These are phyloP conservation scores for Ondatra zibethicus DNA, from an alignment of 2,113 vertebrate genomes.

Conservation along the genomic window DNA sequence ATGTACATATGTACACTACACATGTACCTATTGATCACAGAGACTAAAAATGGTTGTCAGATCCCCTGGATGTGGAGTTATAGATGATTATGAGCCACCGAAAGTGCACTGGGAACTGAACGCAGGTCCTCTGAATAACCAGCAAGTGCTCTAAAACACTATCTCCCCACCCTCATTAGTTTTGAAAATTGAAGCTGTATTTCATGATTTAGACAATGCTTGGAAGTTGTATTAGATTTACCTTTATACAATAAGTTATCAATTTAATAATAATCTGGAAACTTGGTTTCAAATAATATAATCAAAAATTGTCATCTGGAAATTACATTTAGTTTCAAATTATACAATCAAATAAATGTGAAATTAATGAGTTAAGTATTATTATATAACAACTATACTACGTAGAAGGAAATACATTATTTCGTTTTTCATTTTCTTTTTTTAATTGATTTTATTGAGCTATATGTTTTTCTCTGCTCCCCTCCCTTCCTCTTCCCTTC, in stretches of 20 bases:
- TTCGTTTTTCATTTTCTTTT: neutral
- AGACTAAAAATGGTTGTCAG: neutral
- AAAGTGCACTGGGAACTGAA: neutral
- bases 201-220: neutral
- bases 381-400: neutral
- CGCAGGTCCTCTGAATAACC: neutral
- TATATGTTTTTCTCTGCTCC: too few relatives aligned
- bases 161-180: neutral
- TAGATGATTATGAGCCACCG: neutral
- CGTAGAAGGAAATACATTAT: neutral
- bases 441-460: too few relatives aligned
- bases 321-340: neutral
- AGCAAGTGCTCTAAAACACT: neutral
- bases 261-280: neutral
- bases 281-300: neutral
- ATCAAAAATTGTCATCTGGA: neutral
- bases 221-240: neutral
- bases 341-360: neutral
- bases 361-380: conserved; percentile 28
- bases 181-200: neutral
- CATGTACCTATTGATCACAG: neutral
- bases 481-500: too few relatives aligned
- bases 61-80: neutral
- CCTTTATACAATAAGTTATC: neutral
- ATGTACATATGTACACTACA: neutral